Base-by-base conservation (phyloP, 2,113 vertebrate genomes). In the Mastomys natalensis region DNA sequence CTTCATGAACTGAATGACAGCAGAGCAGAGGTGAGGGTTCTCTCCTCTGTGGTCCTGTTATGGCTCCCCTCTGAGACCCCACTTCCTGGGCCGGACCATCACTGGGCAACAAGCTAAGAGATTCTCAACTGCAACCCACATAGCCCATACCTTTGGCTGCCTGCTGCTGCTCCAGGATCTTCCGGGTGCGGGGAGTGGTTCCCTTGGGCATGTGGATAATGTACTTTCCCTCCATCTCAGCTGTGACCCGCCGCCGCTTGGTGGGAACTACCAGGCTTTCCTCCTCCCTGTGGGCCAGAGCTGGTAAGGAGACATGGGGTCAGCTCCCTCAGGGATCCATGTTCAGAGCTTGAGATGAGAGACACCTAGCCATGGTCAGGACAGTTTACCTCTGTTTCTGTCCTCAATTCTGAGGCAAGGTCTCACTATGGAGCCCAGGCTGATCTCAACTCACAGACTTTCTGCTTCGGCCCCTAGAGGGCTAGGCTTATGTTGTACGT, bases 211-310 rank as follows among this genome's bases (percentile, higher is more conserved):
- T 99, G 98, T 99, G 99, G 98, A 99, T 99, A 93, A 99, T 99
- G 98, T 99, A 99, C 93, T 99, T 99, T 88, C 99, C 99, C 97
- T 99, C 99, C 99, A 99, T 99, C 98, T 99, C 99, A 0, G 99
- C 99, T 0, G 99, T 99, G 88, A 99, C 99, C 0, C 99, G 98
- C 10, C 99, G 98, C 97, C 97, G 98, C 97, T 99, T 99, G 74
- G 98, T 97, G 0, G 99, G 97, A 15, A 98, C 76, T 21, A 93
- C 91, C 22, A 98, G 98, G 55, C 98, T 98, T 70, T 99, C 98
- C 0, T 98, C 98, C 1, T 98, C 98, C 6, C 96, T 95, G 37
- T 97, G 95, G 82, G 98, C 98, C 80, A 99, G 82, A 51, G 98
- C 99, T 99, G 96, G 87, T 5, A 4, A 26, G 45, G n/a, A 40